phyloP scores from a whole-genome alignment of 2,797 vertebrate species.

The Gallinago stenura region DNA sequence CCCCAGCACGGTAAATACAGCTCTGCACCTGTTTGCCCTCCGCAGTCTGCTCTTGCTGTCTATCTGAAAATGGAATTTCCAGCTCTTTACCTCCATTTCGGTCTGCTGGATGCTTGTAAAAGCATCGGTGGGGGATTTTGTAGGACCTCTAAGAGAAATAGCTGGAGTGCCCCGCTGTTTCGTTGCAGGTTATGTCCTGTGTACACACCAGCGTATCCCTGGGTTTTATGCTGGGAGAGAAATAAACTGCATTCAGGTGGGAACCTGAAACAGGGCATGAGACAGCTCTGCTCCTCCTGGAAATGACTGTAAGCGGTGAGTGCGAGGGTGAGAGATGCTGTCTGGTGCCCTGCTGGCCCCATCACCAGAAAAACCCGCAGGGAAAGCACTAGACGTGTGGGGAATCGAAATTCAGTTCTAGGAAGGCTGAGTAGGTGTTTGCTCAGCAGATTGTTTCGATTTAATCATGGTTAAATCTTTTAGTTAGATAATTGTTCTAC shows the following conservation, averaged over 20 bases:
- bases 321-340: not conserved
- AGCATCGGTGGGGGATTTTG: not conserved
- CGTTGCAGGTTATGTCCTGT: not conserved
- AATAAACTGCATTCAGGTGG: not conserved
- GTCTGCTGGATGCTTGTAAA: not conserved
- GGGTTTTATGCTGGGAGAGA: not conserved
- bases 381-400: not conserved
- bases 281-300: not conserved
- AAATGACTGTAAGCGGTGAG: rapidly evolving
- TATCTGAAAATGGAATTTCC: not conserved
- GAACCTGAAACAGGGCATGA: not conserved
- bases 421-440: not conserved
- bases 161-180: not conserved
- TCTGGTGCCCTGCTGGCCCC: not conserved
- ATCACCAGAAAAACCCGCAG: not conserved
- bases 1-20: not conserved
- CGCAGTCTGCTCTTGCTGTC: not conserved
- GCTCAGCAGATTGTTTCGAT: conserved; percentile 43
- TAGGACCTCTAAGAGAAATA: not conserved
- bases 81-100: not conserved
- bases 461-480: conserved; percentile 57
- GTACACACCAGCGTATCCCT: not conserved
- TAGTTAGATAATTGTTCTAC: conserved; percentile 52
- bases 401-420: conserved; percentile 18
- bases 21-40: not conserved